Evolutionary conservation across 2,797 vertebrate genomes (phyloP), one percentile per base, ranked within the genome.

Genomic region (Sebastes glaucus): DNA sequence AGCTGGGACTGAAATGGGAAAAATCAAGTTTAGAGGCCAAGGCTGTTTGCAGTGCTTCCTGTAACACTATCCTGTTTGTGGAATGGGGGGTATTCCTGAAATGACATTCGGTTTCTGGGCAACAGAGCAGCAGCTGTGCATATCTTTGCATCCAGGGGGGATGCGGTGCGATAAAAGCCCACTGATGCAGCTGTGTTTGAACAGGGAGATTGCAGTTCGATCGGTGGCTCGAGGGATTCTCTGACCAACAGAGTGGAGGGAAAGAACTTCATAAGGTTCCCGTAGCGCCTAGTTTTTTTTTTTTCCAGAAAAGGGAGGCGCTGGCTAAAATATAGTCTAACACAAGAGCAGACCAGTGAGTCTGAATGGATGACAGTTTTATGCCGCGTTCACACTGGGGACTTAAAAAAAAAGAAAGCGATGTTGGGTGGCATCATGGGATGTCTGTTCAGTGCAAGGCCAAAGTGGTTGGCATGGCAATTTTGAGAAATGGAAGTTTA

Each of bases 51-150:
- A 46, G 35, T 69, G 74, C 87, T 91, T 93, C 93, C 88, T 93
- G 93, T 93, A 94, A 95, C 88, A 82, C 86, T 87, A 93, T 91
- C 91, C 84, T 77, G 75, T 91, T 89, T 90, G 88, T 91, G 83
- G 92, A 94, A 89, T 86, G 67, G 87, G 84, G 85, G 88, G 87
- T 92, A 88, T 90, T 93, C 89, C 88, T 90, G 92, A 90, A 88
- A 93, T 93, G 92, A 88, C 94, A 93, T 91, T 92, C 83, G 30
- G 95, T 96, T 95, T 95, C 95, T 93, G 93, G 94, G 96, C 94
- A 95, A 96, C 94, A 66, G 91, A 86, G 92, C 91, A 81, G 94
- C 95, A 95, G 95, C 95, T 95, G 95, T 93, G 93, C 94, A 92
- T 94, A 90, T 95, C 94, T 95, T 91, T 88, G 92, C 93, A 85